Conservation (phyloP, 2,888 invertebrate genomes). For the Clanis bilineata region DNA sequence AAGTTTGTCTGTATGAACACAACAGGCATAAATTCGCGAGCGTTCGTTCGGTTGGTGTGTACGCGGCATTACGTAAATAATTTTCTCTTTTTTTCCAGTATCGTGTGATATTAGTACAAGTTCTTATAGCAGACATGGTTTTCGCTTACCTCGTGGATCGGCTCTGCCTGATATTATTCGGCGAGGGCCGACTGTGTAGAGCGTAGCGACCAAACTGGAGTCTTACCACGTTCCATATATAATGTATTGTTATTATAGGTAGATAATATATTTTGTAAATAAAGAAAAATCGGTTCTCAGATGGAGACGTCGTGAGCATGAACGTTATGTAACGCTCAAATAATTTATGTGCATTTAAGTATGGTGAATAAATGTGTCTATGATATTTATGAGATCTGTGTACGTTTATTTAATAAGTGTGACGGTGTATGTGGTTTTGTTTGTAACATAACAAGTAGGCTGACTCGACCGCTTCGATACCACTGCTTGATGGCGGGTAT, state of each 20-base stretch:
- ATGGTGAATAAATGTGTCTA: slow-evolving; percentile 46
- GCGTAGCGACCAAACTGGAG: slow-evolving; percentile 21
- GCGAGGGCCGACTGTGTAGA: slow-evolving; percentile 85
- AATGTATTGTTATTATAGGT: neutral
- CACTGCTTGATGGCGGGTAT: too few relatives aligned
- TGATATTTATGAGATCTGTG: slow-evolving; percentile 53
- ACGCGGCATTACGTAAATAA: neutral
- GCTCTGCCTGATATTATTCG: slow-evolving; percentile 91
- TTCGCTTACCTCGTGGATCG: slow-evolving; percentile 94
- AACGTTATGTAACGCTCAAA: slow-evolving; percentile 52
- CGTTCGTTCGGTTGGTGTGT: neutral
- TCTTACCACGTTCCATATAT: neutral
- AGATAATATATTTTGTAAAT: slow-evolving; percentile 20
- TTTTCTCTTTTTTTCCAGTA: slow-evolving; percentile 85
- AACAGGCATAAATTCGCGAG: too few relatives aligned
- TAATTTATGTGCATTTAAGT: slow-evolving; percentile 57
- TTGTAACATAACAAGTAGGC: too few relatives aligned
- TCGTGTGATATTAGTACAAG: slow-evolving; percentile 90
- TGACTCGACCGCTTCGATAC: too few relatives aligned
- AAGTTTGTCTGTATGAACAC: too few relatives aligned
- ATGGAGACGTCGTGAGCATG: neutral
- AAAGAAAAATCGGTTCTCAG: neutral
- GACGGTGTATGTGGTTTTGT: too few relatives aligned
- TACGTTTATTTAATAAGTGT: slow-evolving; percentile 49
- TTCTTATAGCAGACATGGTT: slow-evolving; percentile 92